A percentile compares a stretch with the other conserved stretches of the same genome.
Evolutionary conservation across 2,797 vertebrate species (phyloP).

Genomic region (Benthosema pterotum): DNA sequence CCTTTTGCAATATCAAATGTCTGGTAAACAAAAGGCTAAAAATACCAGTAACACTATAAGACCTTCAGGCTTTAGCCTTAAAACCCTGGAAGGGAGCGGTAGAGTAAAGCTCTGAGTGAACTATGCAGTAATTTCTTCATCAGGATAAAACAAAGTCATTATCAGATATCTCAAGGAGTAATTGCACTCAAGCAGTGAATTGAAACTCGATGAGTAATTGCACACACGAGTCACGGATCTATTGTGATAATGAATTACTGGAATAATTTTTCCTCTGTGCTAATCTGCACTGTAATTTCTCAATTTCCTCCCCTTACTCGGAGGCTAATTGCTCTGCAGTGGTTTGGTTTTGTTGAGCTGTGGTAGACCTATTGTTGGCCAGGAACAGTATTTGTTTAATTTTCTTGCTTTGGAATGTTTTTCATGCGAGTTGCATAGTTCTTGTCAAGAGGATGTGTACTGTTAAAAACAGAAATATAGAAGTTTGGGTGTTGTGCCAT

Average conservation of each 20-base stretch:
- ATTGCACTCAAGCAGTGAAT: too few species aligned
- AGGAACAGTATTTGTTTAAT: background rate
- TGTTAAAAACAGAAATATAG: too few species aligned
- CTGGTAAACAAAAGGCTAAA: too few species aligned
- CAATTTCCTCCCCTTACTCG: background rate
- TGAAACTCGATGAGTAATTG: constrained; percentile 5
- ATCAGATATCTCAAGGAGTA: background rate
- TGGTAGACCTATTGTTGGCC: background rate
- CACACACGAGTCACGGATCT: constrained; percentile 7
- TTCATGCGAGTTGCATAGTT: too few species aligned
- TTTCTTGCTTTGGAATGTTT: too few species aligned
- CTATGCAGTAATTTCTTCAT: background rate
- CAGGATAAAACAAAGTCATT: background rate
- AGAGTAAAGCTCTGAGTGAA: background rate
- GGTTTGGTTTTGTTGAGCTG: background rate
- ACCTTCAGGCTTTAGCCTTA: too few species aligned
- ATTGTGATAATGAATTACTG: background rate
- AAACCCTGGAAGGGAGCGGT: too few species aligned
- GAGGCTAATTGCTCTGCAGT: background rate
- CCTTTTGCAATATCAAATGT: background rate
- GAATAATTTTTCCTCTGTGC: background rate
- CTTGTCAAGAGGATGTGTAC: too few species aligned
- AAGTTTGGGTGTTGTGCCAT: too few species aligned
- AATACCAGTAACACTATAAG: too few species aligned
- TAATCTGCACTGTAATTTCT: background rate